Evolutionary conservation across 2,113 vertebrate genomes (phyloP), one percentile per base, ranked within the genome.

Genomic region (Psittacara wagleri): DNA sequence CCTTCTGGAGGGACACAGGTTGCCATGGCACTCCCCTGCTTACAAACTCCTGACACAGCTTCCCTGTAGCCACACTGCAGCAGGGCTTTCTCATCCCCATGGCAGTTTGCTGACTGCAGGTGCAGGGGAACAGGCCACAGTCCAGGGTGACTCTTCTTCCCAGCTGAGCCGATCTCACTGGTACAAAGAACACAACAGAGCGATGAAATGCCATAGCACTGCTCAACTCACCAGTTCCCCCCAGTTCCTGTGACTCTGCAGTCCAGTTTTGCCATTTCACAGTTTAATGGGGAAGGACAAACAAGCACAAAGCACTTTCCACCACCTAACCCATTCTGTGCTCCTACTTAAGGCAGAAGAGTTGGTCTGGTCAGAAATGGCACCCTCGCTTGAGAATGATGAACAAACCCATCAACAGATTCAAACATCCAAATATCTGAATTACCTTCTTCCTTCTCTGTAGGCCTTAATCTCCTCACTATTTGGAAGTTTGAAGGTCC

Each of bases 1-100:
- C 99, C 99, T 99, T 99, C 98, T 61, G 98, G 98, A 51, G 98
- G 97, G 20, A 97, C 97, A 35, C 99, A 99, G 8, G 97, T 97
- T 51, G 97, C 98, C 5, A 96, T 96, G 44, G 98, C 98, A 79
- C 97, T 97, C 84, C 98, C 98, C 95, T 98, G 98, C 93, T 96
- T 97, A 94, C 99, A 99, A 96, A 98, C 96, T 39, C 98, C 98
- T 31, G 98, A 98, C 91, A 97, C 63, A 55, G 98, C 98, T 81
- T 98, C 98, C 97, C 83, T 97, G 94, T 98, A 98, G 83, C 84
- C 94, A 95, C 99, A 99, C 44, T 97, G 96, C 61, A 98, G 97
- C 89, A 99, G 94, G 78, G 97, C 97, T 94, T 96, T 97, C 97
- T 99, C 99, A 59, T 99, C 97, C 5, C 99, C 99, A 3, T 96